A percentile compares a stretch with the other conserved stretches of the same genome.
Evolutionary conservation across 2,888 invertebrate species (phyloP).

Genomic region (Amiota communis): DNA sequence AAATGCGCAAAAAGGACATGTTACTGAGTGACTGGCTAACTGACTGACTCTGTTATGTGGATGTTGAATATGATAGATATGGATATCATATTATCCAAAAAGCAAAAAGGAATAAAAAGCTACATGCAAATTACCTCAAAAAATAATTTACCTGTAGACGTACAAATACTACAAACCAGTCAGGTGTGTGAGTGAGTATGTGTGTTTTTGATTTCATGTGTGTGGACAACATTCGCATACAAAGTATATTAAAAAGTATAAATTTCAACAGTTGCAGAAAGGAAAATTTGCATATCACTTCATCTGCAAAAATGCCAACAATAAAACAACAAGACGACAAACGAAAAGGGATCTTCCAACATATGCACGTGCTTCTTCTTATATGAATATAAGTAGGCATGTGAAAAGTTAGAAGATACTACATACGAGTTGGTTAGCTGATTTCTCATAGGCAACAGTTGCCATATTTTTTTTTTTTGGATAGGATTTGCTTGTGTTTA

Average conservation of each 20-base stretch:
- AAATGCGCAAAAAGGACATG: background rate
- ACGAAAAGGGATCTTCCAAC: background rate
- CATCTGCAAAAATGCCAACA: slow-evolving; percentile 34
- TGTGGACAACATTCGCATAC: background rate
- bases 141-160: too few relatives aligned
- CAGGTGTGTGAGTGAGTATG: background rate
- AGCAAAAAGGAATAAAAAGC: too few relatives aligned
- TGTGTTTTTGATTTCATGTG: background rate
- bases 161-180: too few relatives aligned
- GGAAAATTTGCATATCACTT: slow-evolving; percentile 41
- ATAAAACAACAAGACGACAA: slow-evolving; percentile 11
- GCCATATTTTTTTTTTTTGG: background rate
- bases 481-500: background rate
- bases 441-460: slow-evolving; percentile 20
- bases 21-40: too few relatives aligned
- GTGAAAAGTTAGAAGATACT: background rate
- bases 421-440: background rate
- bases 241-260: slow-evolving; percentile 26
- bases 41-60: too few relatives aligned
- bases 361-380: background rate
- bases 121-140: too few relatives aligned
- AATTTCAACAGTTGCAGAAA: slow-evolving; percentile 26
- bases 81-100: too few relatives aligned
- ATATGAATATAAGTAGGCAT: background rate
- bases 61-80: too few relatives aligned